phyloP scores from a whole-genome alignment of 2,888 invertebrate genomes.

The Drosophila niveifrons region DNA sequence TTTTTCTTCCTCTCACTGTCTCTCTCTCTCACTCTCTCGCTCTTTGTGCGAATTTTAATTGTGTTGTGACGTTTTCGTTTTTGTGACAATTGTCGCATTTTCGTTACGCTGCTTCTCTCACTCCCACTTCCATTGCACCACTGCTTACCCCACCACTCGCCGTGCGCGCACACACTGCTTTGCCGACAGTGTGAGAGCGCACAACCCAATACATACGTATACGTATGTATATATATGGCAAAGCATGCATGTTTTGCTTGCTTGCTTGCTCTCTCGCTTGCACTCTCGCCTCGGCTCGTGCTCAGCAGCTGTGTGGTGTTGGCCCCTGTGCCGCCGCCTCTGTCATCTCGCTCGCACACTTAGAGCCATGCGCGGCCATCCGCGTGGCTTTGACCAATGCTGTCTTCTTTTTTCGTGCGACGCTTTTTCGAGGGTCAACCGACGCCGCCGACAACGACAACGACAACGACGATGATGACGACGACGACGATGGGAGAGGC shows the following conservation, averaged over 20 bases:
- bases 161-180: slow-evolving; percentile 45
- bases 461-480: neutral
- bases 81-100: slow-evolving; percentile 62
- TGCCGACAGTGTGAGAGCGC: slow-evolving; percentile 52
- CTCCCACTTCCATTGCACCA: neutral
- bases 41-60: slow-evolving; percentile 19
- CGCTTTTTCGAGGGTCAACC: slow-evolving; percentile 3
- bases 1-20: neutral
- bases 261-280: slow-evolving; percentile 14
- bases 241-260: slow-evolving; percentile 4
- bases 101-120: slow-evolving; percentile 21
- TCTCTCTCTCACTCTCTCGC: slow-evolving; percentile 29
- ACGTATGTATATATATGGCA: neutral
- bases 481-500: slow-evolving; percentile 24
- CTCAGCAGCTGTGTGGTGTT: slow-evolving; percentile 14
- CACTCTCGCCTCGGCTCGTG: slow-evolving; percentile 9
- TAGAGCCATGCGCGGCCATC: slow-evolving; percentile 72
- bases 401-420: slow-evolving; percentile 51
- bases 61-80: slow-evolving; percentile 8
- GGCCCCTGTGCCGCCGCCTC: slow-evolving; percentile 11
- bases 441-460: neutral
- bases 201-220: slow-evolving; percentile 14
- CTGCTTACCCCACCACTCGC: slow-evolving; percentile 1
- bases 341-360: slow-evolving; percentile 9
- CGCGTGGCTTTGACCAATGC: slow-evolving; percentile 70